Evolutionary conservation across 1,140 invertebrate species (phyloP).

Genomic region (Stratiolaelaps scimitus): DNA sequence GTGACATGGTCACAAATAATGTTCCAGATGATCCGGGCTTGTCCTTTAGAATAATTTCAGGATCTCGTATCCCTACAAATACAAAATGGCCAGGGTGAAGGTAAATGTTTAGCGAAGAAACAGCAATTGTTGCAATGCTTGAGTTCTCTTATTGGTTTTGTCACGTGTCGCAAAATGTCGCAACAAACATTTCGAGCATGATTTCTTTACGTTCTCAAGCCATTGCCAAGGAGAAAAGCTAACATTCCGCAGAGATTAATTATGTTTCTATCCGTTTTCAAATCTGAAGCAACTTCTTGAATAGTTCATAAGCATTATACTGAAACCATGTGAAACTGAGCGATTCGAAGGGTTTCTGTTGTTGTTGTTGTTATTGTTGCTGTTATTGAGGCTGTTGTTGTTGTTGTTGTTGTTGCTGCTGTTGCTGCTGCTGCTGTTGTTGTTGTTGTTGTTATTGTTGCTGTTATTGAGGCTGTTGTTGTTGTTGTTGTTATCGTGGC

Average conservation of each 20-base stretch:
- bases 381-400: no score
- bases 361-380: background rate
- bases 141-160: background rate
- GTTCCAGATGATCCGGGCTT: background rate
- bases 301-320: background rate
- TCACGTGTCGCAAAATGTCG: no score
- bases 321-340: background rate
- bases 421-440: background rate
- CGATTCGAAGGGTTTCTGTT: background rate
- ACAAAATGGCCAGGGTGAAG: background rate
- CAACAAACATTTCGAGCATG: no score
- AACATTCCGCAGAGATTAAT: no score
- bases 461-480: no score
- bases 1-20: background rate
- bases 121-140: no score
- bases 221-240: no score
- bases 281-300: no score
- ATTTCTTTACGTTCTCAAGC: no score
- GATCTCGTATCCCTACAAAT: slow-evolving; percentile 3
- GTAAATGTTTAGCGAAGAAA: no score
- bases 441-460: no score
- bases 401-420: background rate
- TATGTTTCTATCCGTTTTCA: no score
- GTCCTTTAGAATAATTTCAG: background rate
- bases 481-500: background rate